These are phyloP conservation scores for Otocyon megalotis DNA, from an alignment of 2,113 vertebrate genomes.

Conservation along the genomic window DNA sequence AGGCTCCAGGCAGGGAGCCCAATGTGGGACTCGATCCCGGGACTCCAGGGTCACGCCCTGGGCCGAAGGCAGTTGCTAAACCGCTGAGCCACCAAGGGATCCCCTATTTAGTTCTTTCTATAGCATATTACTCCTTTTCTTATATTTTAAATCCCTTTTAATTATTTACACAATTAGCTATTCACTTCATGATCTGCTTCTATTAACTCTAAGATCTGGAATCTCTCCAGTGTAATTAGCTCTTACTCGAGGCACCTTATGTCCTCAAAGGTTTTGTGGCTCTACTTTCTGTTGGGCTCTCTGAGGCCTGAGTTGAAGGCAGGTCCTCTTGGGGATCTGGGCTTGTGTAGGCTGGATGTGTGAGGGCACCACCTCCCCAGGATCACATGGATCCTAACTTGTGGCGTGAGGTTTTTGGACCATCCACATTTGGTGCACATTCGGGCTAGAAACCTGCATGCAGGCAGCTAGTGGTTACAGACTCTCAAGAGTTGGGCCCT, in stretches of 20 bases:
- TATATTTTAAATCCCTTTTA: not conserved
- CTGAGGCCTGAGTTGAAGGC: not conserved
- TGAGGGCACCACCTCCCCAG: not conserved
- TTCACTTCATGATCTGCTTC: not conserved
- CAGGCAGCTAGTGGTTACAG: rapidly evolving
- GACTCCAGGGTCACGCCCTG: no score
- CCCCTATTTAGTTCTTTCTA: not conserved
- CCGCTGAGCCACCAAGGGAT: no score
- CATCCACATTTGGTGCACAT: no score
- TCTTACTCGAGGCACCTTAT: rapidly evolving
- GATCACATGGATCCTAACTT: not conserved
- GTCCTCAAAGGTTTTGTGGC: not conserved
- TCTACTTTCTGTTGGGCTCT: not conserved
- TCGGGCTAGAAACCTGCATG: not conserved
- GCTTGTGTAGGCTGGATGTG: no score
- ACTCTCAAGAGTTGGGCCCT: rapidly evolving
- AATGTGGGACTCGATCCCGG: no score
- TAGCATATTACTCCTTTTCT: not conserved
- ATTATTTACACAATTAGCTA: not conserved
- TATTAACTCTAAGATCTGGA: not conserved
- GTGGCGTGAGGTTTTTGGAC: not conserved
- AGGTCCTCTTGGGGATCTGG: not conserved
- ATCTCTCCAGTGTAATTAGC: rapidly evolving
- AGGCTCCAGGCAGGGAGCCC: no score
- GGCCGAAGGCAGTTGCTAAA: no score